phyloP scores from a whole-genome alignment of 2,888 invertebrate species.

The Acrocyrtus sp. region DNA sequence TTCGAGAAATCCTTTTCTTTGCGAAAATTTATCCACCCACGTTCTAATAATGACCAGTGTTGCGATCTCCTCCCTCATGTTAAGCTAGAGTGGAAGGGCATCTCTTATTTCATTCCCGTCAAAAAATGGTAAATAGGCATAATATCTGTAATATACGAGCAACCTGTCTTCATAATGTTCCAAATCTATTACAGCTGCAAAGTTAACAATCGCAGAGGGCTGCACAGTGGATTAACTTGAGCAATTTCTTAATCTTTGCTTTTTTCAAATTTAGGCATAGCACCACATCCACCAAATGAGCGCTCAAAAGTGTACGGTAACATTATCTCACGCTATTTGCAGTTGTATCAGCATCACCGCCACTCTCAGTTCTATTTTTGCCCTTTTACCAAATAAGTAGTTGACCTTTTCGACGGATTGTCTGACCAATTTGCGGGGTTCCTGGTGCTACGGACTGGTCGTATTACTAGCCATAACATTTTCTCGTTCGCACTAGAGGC shows the following conservation, averaged over 20 bases:
- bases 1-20: too few species aligned
- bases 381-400: constrained; percentile 31
- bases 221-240: too few species aligned
- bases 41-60: too few species aligned
- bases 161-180: constrained; percentile 35
- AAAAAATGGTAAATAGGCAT: constrained; percentile 38
- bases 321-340: constrained; percentile 20
- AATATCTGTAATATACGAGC: constrained; percentile 40
- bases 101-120: constrained; percentile 44
- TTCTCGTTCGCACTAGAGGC: too few species aligned
- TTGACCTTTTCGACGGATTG: constrained; percentile 44
- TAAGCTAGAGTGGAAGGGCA: too few species aligned
- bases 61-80: too few species aligned
- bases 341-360: constrained; percentile 2
- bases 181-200: too few species aligned
- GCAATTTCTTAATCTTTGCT: constrained; percentile 24
- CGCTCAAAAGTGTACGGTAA: constrained; percentile 8
- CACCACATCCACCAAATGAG: too few species aligned
- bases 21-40: too few species aligned
- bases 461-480: too few species aligned
- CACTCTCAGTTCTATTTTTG: neutral
- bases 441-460: too few species aligned
- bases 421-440: constrained; percentile 11
- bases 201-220: too few species aligned
- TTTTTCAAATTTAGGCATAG: constrained; percentile 28